A percentile compares a stretch with the other conserved stretches of the same genome.
Evolutionary conservation across 2,113 vertebrate genomes (phyloP).

Genomic region (Tragelaphus imberbis): DNA sequence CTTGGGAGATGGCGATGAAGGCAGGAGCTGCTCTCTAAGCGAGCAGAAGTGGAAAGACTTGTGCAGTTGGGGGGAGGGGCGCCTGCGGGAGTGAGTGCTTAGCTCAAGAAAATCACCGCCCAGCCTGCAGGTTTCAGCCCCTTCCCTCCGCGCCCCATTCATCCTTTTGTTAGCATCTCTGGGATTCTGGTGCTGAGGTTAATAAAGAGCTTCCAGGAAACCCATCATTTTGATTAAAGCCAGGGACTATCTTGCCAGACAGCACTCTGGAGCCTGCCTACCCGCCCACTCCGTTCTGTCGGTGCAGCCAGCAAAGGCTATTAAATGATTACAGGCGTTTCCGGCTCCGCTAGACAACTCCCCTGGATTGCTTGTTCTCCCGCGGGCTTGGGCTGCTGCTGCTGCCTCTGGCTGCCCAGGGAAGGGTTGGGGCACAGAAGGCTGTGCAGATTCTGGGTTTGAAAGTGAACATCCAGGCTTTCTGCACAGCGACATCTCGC

Average conservation of each 20-base stretch:
- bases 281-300: slow-evolving; percentile 45
- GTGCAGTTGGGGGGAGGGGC: slow-evolving; percentile 9
- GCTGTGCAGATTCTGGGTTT: neutral
- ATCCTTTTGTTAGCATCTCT: slow-evolving; percentile 57
- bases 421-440: neutral
- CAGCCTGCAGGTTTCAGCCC: slow-evolving; percentile 35
- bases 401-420: neutral
- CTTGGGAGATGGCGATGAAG: neutral
- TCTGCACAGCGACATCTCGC: neutral
- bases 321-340: slow-evolving; percentile 54
- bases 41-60: neutral
- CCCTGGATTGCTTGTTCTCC: neutral
- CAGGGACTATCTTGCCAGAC: slow-evolving; percentile 54
- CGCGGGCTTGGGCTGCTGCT: neutral
- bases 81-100: neutral
- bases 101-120: neutral
- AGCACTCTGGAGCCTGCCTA: slow-evolving; percentile 45
- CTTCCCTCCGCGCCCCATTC: slow-evolving; percentile 54
- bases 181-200: slow-evolving; percentile 45
- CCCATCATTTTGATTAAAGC: slow-evolving; percentile 56
- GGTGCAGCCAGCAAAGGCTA: slow-evolving; percentile 38
- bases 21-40: neutral
- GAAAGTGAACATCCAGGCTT: neutral
- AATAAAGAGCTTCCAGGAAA: slow-evolving; percentile 70
- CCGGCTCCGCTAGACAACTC: slow-evolving; percentile 15